Evolutionary conservation across 23 tunicate genomes (phyloP).

Genomic region (Pegea sp.): DNA sequence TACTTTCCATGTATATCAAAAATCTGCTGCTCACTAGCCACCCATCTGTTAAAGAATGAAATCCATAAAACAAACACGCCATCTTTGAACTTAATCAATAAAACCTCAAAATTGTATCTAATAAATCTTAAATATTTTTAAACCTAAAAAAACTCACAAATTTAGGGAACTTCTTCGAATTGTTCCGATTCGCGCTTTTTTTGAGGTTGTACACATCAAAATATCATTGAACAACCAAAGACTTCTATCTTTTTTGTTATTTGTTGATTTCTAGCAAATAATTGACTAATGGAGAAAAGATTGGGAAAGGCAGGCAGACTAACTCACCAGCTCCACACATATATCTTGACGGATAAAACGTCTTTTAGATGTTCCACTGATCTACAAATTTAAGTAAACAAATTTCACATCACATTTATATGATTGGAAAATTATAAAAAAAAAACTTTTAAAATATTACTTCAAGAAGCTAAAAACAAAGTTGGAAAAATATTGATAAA

Average conservation of each 20-base stretch:
- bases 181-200: constrained; percentile 22
- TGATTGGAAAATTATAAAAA: too few species aligned
- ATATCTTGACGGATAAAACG: constrained; percentile 59
- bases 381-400: too few species aligned
- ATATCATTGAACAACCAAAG: constrained; percentile 82
- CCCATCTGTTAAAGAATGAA: too few species aligned
- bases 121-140: too few species aligned
- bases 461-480: too few species aligned
- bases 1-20: constrained; percentile 35
- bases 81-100: too few species aligned
- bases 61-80: too few species aligned
- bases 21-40: constrained; percentile 3
- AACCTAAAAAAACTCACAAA: too few species aligned
- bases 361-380: constrained; percentile 19
- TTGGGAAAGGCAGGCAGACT: not conserved
- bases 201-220: constrained; percentile 51
- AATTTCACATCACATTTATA: too few species aligned
- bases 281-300: not conserved
- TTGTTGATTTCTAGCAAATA: constrained; percentile 13
- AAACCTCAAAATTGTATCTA: too few species aligned
- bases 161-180: constrained; percentile 45
- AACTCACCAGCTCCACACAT: constrained; percentile 46
- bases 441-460: too few species aligned
- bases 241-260: constrained; percentile 56
- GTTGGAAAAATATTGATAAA: too few species aligned